phyloP scores from a whole-genome alignment of 2,888 invertebrate genomes.

The Lasioglossum malachurum region DNA sequence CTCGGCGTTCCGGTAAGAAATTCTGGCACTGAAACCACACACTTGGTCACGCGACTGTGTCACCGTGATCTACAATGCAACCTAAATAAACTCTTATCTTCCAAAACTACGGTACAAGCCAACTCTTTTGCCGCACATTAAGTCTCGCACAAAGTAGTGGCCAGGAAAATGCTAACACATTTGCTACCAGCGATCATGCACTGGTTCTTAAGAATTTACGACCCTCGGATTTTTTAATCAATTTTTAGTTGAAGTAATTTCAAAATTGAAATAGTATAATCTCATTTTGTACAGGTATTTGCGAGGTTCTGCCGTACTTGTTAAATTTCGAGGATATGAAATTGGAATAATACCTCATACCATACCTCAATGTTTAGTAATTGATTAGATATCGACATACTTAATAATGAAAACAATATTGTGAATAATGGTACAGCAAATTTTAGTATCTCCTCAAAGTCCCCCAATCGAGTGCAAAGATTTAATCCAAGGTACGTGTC shows the following conservation, averaged over 20 bases:
- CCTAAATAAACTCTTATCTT: slow-evolving; percentile 4
- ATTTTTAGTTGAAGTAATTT: not conserved
- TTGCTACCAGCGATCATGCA: not conserved
- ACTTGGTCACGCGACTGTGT: not conserved
- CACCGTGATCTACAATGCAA: not conserved
- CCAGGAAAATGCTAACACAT: not conserved
- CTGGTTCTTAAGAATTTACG: not conserved
- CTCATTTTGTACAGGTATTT: not conserved
- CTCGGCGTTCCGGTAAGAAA: not conserved
- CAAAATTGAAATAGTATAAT: not conserved
- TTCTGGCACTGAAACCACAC: not conserved
- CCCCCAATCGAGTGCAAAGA: too few relatives aligned
- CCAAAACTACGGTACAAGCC: not conserved
- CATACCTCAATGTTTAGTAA: too few relatives aligned
- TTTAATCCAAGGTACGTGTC: not conserved
- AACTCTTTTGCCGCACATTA: not conserved
- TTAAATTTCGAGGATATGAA: too few relatives aligned
- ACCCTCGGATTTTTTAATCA: not conserved
- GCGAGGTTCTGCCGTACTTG: not conserved
- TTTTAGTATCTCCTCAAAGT: too few relatives aligned
- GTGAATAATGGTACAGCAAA: too few relatives aligned
- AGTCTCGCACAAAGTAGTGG: not conserved
- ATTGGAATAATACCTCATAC: too few relatives aligned
- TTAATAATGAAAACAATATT: too few relatives aligned
- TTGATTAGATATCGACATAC: too few relatives aligned